phyloP scores from a whole-genome alignment of 2,113 vertebrate genomes.

The Hydropotes inermis region DNA sequence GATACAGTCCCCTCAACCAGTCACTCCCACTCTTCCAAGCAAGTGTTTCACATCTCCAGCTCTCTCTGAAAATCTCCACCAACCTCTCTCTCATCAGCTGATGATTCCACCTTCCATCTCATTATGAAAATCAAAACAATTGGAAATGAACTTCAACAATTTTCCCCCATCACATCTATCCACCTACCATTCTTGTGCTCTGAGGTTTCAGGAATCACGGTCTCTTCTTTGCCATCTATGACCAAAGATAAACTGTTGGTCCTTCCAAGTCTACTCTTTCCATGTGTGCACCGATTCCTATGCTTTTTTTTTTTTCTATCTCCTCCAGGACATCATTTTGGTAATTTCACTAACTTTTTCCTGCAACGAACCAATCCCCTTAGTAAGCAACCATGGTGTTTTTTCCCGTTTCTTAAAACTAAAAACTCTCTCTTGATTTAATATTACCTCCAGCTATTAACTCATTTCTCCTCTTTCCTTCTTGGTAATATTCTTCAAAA shows the following conservation, averaged over 20 bases:
- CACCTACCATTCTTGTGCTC: background rate
- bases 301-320: too few relatives aligned
- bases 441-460: background rate
- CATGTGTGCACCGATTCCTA: background rate
- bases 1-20: too few relatives aligned
- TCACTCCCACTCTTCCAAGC: accelerated
- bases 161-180: background rate
- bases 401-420: background rate
- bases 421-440: background rate
- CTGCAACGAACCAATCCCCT: background rate
- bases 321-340: background rate
- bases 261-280: background rate
- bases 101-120: background rate
- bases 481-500: background rate
- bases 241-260: background rate
- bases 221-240: background rate
- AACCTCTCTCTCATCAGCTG: background rate
- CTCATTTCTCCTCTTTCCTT: background rate
- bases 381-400: background rate
- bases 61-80: background rate
- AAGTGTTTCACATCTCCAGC: background rate
- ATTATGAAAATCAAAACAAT: background rate
- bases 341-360: background rate
- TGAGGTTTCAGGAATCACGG: background rate
- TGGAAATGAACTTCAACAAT: background rate